These are phyloP conservation scores for Panorpa germanica DNA, from an alignment of 2,888 invertebrate species.

Conservation along the genomic window DNA sequence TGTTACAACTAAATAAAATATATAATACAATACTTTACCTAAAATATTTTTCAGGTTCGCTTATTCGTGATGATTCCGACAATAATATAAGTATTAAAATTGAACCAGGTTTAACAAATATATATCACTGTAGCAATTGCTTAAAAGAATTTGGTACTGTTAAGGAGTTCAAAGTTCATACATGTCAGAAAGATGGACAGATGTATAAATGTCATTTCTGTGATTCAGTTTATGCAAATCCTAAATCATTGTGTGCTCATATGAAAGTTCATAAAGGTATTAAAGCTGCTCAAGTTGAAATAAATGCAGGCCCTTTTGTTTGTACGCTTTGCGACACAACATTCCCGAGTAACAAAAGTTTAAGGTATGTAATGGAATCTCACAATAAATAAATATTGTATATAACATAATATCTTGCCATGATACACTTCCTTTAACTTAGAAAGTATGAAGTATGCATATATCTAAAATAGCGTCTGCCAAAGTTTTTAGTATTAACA, in stretches of 20 bases:
- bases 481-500: too few species aligned
- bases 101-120: too few species aligned
- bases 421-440: too few species aligned
- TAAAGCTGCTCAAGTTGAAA: neutral
- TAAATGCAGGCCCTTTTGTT: slow-evolving; percentile 8
- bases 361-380: slow-evolving; percentile 17
- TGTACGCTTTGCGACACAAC: slow-evolving; percentile 48
- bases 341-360: slow-evolving; percentile 42
- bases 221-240: slow-evolving; percentile 15
- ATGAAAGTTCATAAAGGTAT: slow-evolving; percentile 33
- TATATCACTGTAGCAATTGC: slow-evolving; percentile 20
- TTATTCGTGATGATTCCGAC: too few species aligned
- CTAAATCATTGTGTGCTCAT: slow-evolving; percentile 37
- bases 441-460: too few species aligned
- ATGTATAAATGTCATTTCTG: slow-evolving; percentile 3
- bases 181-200: slow-evolving; percentile 3
- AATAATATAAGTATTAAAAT: too few species aligned
- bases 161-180: slow-evolving; percentile 5
- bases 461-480: too few species aligned
- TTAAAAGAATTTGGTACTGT: slow-evolving; percentile 20
- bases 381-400: too few species aligned
- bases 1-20: too few species aligned
- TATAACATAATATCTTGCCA: too few species aligned
- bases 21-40: too few species aligned
- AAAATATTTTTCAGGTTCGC: too few species aligned